Conservation (phyloP, 2,888 invertebrate genomes). For the Torymus tubicola region DNA sequence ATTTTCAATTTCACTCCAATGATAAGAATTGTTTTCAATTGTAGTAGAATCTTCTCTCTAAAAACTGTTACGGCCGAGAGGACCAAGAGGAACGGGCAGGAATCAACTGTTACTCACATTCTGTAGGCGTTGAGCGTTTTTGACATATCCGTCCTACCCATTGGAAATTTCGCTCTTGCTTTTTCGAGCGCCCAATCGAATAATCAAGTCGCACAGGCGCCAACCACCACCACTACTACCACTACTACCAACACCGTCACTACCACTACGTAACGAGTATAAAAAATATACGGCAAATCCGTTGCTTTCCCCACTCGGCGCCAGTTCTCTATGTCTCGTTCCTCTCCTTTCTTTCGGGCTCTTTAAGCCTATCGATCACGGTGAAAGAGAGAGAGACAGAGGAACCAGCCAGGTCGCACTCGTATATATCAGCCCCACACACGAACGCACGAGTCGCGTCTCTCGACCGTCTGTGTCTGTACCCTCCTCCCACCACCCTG, state of each 20-base stretch:
- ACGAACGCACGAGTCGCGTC: too few species aligned
- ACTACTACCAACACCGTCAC: not conserved
- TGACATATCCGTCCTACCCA: constrained; percentile 82
- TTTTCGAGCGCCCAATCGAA: not conserved
- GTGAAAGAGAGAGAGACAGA: not conserved
- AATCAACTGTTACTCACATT: constrained; percentile 83
- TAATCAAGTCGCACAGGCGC: not conserved
- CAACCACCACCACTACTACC: not conserved
- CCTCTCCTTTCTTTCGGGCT: not conserved
- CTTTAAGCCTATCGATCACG: constrained; percentile 13
- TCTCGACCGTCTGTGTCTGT: too few species aligned
- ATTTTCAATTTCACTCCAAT: too few species aligned
- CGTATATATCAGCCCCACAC: not conserved
- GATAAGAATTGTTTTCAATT: too few species aligned
- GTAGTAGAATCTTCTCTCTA: not conserved
- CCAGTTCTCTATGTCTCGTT: not conserved
- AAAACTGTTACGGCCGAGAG: not conserved
- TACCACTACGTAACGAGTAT: not conserved
- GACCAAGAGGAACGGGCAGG: not conserved
- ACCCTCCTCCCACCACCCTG: too few species aligned
- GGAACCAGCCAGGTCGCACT: not conserved
- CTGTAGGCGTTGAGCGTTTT: constrained; percentile 93
- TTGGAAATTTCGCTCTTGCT: constrained; percentile 66
- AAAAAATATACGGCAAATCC: constrained; percentile 7
- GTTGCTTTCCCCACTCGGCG: not conserved